Percentiles rank a stretch among this genome's conserved stretches.
These are phyloP conservation scores for Suricata suricatta DNA, from an alignment of 2,113 vertebrate species.

Conservation along the genomic window DNA sequence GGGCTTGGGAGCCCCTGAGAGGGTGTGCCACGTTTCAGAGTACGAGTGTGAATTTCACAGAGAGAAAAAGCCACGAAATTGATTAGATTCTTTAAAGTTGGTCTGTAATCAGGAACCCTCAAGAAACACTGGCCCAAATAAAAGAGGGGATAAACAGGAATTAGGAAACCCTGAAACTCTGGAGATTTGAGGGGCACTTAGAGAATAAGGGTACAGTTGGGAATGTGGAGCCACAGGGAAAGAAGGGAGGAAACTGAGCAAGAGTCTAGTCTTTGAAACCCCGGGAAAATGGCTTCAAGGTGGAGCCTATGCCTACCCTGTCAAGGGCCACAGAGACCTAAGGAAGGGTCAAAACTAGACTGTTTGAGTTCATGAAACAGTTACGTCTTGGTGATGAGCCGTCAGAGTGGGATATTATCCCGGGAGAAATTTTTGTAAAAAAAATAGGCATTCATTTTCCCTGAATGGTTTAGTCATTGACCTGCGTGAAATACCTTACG, in stretches of 20 bases:
- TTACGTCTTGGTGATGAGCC: not conserved
- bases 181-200: not conserved
- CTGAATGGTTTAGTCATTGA: slow-evolving; percentile 39
- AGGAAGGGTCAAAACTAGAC: not conserved
- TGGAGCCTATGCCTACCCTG: fast-evolving
- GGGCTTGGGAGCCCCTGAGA: not conserved
- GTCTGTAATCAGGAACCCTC: not conserved
- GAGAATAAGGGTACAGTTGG: not conserved
- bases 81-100: not conserved
- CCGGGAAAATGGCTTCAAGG: fast-evolving
- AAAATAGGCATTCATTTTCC: slow-evolving; percentile 10
- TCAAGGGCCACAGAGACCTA: not conserved
- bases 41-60: not conserved
- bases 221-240: not conserved
- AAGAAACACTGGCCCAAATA: not conserved
- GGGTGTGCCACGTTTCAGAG: not conserved
- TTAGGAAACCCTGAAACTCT: not conserved
- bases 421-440: slow-evolving; percentile 36
- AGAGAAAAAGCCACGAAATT: not conserved
- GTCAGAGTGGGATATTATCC: not conserved
- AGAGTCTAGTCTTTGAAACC: not conserved
- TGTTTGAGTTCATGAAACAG: not conserved
- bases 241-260: not conserved
- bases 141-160: not conserved
- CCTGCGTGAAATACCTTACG: not conserved